Conservation (phyloP, 1,140 invertebrate genomes). For the Anastatus disparis region DNA sequence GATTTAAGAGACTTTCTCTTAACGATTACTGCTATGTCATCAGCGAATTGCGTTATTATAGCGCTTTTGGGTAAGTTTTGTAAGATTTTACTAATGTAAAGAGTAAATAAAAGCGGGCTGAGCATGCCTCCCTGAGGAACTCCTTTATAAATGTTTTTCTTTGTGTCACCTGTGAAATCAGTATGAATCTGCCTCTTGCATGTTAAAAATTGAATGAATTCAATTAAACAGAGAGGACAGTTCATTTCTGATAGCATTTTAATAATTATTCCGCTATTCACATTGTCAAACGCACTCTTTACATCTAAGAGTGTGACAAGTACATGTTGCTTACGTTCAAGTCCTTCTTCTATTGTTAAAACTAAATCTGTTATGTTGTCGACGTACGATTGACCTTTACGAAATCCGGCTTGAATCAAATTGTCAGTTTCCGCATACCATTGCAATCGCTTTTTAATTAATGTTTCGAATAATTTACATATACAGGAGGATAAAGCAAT, state of each 20-base stretch:
- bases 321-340: not conserved
- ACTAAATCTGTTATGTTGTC: conserved; percentile 20
- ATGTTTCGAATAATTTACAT: conserved; percentile 30
- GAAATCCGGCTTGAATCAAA: conserved; percentile 33
- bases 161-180: too few species aligned
- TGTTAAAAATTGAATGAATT: conserved; percentile 20
- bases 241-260: not conserved
- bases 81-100: not conserved
- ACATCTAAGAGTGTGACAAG: conserved; percentile 29
- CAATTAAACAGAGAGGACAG: conserved; percentile 1
- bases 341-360: not conserved
- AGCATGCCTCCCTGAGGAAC: not conserved
- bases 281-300: conserved; percentile 35
- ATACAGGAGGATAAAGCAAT: conserved; percentile 25
- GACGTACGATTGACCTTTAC: not conserved
- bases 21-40: not conserved
- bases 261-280: conserved; percentile 11
- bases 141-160: not conserved
- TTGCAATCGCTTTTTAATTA: conserved; percentile 34
- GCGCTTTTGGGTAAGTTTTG: not conserved
- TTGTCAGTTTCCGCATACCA: conserved; percentile 13
- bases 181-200: not conserved
- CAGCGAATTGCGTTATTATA: not conserved
- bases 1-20: not conserved
- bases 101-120: not conserved